Base-by-base conservation (phyloP, 2,888 invertebrate genomes). In the Tromatobia lineatoria region DNA sequence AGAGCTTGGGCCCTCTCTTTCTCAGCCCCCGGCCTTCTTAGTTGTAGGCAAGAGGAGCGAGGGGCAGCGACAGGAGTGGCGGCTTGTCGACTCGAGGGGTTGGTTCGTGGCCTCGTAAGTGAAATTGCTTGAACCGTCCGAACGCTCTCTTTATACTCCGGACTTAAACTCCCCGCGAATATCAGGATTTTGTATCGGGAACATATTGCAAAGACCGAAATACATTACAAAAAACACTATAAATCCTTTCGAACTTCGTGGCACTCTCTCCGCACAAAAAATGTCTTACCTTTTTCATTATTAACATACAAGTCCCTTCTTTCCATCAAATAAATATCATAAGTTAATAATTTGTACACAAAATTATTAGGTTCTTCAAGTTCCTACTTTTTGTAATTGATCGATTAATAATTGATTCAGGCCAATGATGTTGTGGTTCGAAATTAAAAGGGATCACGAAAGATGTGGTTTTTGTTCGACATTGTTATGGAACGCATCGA, bases 11-110 rank as follows among this genome's bases (percentile, higher is more conserved):
- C 52, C 38, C 54, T 47, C 57, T 52, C 61, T 73, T 85, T 87
- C 89, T 89, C 87, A 85, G 88, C 87, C 87, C 85, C 84, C 88
- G 52, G 70, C 82, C 85, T 86, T 85, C 84, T 80, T 75, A 74
- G 71, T 82, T 54, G 79, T 78, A 79, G 83, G 52, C 78, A 67
- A 59, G 70, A 80, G 82, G 59, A 29, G 52, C 23, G 10, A 15
- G 67, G 47, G 42, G 47, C 47, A 67, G 1, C 64, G 67, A 47
- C 47, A 25, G 74, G 75, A 45, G 67, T 10, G 77, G 54, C 54
- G 47, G 38, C 64, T 4, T 61, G 70, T 70, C 57, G 23, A 59
- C 76, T 80, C 69, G 66, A 78, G 80, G 77, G 77, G 66, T 69
- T 69, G 54, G 57, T 69, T 69, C 50, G 57, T 66, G 64, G 71